phyloP scores from a whole-genome alignment of 1,140 invertebrate species.

The Eumeta japonica region DNA sequence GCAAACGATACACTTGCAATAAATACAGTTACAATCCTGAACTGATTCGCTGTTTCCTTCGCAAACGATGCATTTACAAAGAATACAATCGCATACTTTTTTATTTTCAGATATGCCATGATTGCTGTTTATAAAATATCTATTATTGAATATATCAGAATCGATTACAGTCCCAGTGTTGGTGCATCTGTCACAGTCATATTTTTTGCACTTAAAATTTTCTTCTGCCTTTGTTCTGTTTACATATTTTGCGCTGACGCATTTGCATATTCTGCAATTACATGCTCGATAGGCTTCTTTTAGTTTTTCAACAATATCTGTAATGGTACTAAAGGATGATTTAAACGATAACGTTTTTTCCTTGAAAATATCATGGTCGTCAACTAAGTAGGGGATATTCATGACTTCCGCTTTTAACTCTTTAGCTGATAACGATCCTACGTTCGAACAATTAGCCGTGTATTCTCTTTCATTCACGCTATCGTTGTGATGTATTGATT shows the following conservation, averaged over 20 bases:
- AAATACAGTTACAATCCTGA: background rate
- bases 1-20: background rate
- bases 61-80: slow-evolving; percentile 22
- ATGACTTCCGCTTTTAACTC: background rate
- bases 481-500: too few relatives aligned
- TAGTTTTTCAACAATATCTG: slow-evolving; percentile 28
- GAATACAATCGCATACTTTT: slow-evolving; percentile 10
- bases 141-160: too few relatives aligned
- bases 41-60: slow-evolving; percentile 4
- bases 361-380: slow-evolving; percentile 2
- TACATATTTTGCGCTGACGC: slow-evolving; percentile 22
- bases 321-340: too few relatives aligned
- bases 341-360: slow-evolving; percentile 6
- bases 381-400: background rate
- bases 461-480: too few relatives aligned
- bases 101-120: slow-evolving; percentile 1
- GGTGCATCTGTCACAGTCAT: too few relatives aligned
- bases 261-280: slow-evolving; percentile 41
- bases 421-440: too few relatives aligned
- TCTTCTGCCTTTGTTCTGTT: too few relatives aligned
- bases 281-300: slow-evolving; percentile 37
- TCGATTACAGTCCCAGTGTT: too few relatives aligned
- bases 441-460: too few relatives aligned
- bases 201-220: too few relatives aligned
- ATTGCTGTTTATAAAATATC: background rate